These are phyloP conservation scores for Oscheius sp. DNA, from an alignment of 2,888 invertebrate genomes.

Conservation along the genomic window DNA sequence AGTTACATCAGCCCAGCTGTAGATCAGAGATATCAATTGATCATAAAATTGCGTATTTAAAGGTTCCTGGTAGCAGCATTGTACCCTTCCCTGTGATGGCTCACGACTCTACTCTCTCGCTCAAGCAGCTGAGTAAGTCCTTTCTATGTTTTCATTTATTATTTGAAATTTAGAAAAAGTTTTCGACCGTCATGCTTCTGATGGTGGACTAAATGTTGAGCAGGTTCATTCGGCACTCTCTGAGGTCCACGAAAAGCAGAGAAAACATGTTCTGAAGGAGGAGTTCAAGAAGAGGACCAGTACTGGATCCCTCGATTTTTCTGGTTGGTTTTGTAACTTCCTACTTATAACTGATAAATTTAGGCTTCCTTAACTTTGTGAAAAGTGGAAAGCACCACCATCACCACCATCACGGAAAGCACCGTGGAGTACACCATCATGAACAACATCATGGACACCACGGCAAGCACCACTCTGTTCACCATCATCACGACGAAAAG, in stretches of 20 bases:
- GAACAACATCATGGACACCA: constrained; percentile 18
- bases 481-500: constrained; percentile 31
- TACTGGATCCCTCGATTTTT: constrained; percentile 30
- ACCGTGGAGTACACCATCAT: background rate
- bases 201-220: constrained; percentile 7
- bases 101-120: constrained; percentile 27
- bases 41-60: constrained; percentile 33
- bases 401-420: constrained; percentile 21
- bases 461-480: constrained; percentile 30
- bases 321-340: constrained; percentile 14
- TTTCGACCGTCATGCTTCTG: constrained; percentile 26
- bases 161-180: constrained; percentile 24
- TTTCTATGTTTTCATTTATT: no score
- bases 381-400: constrained; percentile 23
- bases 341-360: background rate
- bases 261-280: constrained; percentile 31
- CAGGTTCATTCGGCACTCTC: constrained; percentile 15
- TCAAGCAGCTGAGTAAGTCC: constrained; percentile 30
- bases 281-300: constrained; percentile 29
- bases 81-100: constrained; percentile 17
- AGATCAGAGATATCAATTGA: constrained; percentile 7
- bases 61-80: constrained; percentile 1
- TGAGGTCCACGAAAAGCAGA: constrained; percentile 26
- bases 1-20: constrained; percentile 32
- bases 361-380: constrained; percentile 28